Conservation (phyloP, 1,140 invertebrate species). For the Oncopeltus fasciatus region DNA sequence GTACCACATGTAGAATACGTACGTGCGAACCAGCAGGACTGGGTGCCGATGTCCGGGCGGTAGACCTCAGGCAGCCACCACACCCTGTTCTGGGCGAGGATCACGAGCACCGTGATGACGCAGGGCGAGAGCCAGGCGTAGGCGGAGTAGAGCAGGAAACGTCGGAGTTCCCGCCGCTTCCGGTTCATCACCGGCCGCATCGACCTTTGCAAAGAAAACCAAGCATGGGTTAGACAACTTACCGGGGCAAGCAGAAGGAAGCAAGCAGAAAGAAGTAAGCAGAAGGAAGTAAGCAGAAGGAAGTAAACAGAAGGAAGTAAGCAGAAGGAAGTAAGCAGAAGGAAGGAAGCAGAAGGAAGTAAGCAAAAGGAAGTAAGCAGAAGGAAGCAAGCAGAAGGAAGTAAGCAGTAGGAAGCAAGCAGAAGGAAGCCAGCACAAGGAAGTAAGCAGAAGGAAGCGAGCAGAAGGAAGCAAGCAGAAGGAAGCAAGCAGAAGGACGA, state of each 20-base stretch:
- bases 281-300: too few relatives aligned
- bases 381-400: background rate
- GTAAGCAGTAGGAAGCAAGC: background rate
- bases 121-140: constrained; percentile 53
- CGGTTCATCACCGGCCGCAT: background rate
- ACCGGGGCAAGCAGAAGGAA: too few relatives aligned
- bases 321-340: background rate
- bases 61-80: constrained; percentile 21
- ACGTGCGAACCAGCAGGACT: background rate
- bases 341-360: background rate
- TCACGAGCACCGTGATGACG: constrained; percentile 35
- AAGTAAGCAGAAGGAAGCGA: background rate
- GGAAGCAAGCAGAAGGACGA: background rate
- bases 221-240: too few relatives aligned
- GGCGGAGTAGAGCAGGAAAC: constrained; percentile 45
- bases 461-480: background rate
- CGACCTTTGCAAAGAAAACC: too few relatives aligned
- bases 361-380: background rate
- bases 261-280: too few relatives aligned
- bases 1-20: constrained; percentile 10
- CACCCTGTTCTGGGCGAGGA: constrained; percentile 39
- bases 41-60: background rate
- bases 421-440: background rate
- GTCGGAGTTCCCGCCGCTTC: constrained; percentile 14
- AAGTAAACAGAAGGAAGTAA: too few relatives aligned